These are phyloP conservation scores for Alviniconcha marisindica DNA, from an alignment of 1,140 invertebrate genomes.

Conservation along the genomic window DNA sequence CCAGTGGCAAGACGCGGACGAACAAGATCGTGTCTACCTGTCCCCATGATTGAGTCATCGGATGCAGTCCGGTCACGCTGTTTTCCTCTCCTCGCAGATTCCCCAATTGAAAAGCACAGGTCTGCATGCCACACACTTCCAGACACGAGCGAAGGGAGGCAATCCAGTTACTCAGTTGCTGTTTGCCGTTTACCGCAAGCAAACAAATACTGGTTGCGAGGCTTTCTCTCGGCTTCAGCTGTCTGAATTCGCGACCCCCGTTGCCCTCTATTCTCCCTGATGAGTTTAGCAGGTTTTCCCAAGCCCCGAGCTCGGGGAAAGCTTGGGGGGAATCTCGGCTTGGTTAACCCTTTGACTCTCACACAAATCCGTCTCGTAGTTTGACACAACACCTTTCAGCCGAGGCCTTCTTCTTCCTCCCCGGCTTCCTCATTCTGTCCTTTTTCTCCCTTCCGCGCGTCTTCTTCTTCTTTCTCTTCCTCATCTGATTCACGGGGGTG, in stretches of 20 bases:
- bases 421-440: not conserved
- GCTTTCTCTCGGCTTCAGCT: not conserved
- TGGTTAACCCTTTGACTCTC: conserved; percentile 11
- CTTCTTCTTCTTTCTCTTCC: not conserved
- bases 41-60: too few relatives aligned
- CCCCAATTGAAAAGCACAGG: too few relatives aligned
- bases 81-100: too few relatives aligned
- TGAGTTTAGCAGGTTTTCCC: conserved; percentile 22
- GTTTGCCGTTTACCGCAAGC: not conserved
- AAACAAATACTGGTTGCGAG: too few relatives aligned
- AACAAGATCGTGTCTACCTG: too few relatives aligned
- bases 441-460: not conserved
- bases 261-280: not conserved
- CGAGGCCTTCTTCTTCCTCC: not conserved
- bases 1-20: too few relatives aligned
- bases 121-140: too few relatives aligned
- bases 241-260: not conserved
- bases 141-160: too few relatives aligned
- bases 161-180: too few relatives aligned
- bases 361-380: not conserved
- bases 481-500: too few relatives aligned
- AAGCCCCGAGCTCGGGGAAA: not conserved
- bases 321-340: not conserved
- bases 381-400: not conserved
- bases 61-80: too few relatives aligned